Evolutionary conservation across 2,797 vertebrate genomes (phyloP), one percentile per base, ranked within the genome.

Genomic region (Morelia viridis): DNA sequence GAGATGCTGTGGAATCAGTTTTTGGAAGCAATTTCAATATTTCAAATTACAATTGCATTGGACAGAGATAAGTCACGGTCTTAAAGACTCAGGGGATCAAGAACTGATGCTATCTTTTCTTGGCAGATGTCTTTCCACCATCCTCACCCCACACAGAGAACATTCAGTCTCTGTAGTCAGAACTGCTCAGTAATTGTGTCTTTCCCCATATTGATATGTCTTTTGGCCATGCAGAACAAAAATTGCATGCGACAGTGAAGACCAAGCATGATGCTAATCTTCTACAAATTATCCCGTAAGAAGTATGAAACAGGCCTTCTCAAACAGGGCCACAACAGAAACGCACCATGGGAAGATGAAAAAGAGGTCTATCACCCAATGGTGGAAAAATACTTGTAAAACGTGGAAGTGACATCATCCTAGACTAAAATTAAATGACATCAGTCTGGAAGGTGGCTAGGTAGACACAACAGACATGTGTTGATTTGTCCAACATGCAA

Each of bases 51-150:
- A 96, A 96, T 93, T 96, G 92, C 65, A 88, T 95, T 96, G 95
- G 91, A 94, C 90, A 92, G 94, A 94, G 94, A 97, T 96, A 95
- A 97, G 94, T 95, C 94, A 94, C 91, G 85, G 92, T 71, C 90
- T 95, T 93, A 19, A 26, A 95, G 94, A 95, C 93, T 91, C 86
- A 91, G 95, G 31, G 58, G 92, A 92, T 93, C 93, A 94, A 96
- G 26, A 94, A 93, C 62, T 90, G 93, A 93, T 97, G 93, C 50
- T 94, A 90, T 97, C 95, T 94, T 91, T 76, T 92, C 80, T 96
- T 95, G 93, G 92, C 93, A 92, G 65, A 83, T 28, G 3, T 65
- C 62, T 65, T 65, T 65, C 91, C 76, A 24, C 13, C n/a, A 8
- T 35, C 7, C 13, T 7, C 13, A 26, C 13, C 58, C 19, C 8